phyloP scores from a whole-genome alignment of 2,888 invertebrate genomes.

The Hypercompe scribonia region DNA sequence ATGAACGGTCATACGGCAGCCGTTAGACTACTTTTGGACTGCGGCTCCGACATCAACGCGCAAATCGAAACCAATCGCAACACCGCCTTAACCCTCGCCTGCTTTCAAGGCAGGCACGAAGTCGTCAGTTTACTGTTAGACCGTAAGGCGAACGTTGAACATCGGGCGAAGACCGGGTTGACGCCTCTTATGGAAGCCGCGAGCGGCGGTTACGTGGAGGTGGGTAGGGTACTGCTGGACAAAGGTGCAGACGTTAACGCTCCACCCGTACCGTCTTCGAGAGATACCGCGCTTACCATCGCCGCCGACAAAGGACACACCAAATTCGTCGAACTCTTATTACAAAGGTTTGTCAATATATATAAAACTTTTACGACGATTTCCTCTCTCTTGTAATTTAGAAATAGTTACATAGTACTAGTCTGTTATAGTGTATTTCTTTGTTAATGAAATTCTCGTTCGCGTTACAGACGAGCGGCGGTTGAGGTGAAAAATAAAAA shows the following conservation, averaged over 20 bases:
- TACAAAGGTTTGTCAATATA: constrained; percentile 84
- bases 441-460: neutral
- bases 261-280: constrained; percentile 98
- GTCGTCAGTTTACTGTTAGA: constrained; percentile 98
- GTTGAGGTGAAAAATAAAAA: constrained; percentile 99
- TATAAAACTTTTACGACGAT: neutral
- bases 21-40: constrained; percentile 97
- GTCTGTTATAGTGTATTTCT: neutral
- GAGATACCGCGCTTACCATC: constrained; percentile 99
- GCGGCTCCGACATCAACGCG: constrained; percentile 99
- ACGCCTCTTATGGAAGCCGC: constrained; percentile 99
- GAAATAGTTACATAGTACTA: neutral
- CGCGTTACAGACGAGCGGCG: constrained; percentile 89
- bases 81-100: constrained; percentile 98
- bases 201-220: constrained; percentile 99
- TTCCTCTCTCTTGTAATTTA: neutral
- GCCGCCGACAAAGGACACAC: constrained; percentile 99
- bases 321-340: constrained; percentile 94
- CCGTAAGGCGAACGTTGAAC: constrained; percentile 99
- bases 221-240: constrained; percentile 97
- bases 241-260: constrained; percentile 99
- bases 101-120: constrained; percentile 99
- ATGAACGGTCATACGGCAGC: constrained; percentile 98
- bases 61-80: constrained; percentile 99
- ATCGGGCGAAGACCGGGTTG: constrained; percentile 99